phyloP scores from a whole-genome alignment of 2,113 vertebrate genomes.

The Ursus arctos region DNA sequence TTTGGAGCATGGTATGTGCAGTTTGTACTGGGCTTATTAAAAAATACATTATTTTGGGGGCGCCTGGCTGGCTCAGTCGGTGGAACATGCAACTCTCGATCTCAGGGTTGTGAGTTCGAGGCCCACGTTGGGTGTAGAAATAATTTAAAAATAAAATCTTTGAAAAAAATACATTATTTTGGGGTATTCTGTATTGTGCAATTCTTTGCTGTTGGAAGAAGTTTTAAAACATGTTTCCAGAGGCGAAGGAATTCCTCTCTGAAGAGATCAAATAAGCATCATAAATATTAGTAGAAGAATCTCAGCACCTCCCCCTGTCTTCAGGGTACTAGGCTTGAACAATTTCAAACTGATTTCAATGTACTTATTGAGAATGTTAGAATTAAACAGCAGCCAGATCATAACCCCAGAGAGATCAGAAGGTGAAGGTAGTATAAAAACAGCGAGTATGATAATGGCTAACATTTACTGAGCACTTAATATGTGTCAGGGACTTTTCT shows the following conservation, averaged over 20 bases:
- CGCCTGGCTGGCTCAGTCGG: not conserved
- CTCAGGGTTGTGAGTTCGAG: not conserved
- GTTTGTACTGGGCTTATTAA: conserved; percentile 39
- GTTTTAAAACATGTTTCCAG: conserved; percentile 63
- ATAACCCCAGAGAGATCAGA: not conserved
- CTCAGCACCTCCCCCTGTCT: conserved; percentile 30
- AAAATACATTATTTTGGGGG: conserved; percentile 28
- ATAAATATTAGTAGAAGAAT: conserved; percentile 53
- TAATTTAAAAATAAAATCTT: not conserved
- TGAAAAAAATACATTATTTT: conserved; percentile 23
- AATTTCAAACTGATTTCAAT: conserved; percentile 21
- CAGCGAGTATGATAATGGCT: not conserved
- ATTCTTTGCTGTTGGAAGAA: conserved; percentile 40
- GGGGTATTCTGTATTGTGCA: conserved; percentile 26
- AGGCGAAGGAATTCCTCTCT: conserved; percentile 55
- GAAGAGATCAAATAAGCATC: conserved; percentile 52
- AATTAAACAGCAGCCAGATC: not conserved
- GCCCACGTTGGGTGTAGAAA: not conserved
- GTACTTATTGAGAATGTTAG: conserved; percentile 13
- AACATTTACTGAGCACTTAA: not conserved
- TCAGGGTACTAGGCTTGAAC: conserved; percentile 24
- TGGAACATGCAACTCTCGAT: not conserved
- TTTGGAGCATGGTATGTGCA: not conserved
- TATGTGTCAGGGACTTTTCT: no score
- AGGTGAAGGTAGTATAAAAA: conserved; percentile 22